Conservation (phyloP, 2,113 vertebrate genomes). For the Vulpes ferrilata region DNA sequence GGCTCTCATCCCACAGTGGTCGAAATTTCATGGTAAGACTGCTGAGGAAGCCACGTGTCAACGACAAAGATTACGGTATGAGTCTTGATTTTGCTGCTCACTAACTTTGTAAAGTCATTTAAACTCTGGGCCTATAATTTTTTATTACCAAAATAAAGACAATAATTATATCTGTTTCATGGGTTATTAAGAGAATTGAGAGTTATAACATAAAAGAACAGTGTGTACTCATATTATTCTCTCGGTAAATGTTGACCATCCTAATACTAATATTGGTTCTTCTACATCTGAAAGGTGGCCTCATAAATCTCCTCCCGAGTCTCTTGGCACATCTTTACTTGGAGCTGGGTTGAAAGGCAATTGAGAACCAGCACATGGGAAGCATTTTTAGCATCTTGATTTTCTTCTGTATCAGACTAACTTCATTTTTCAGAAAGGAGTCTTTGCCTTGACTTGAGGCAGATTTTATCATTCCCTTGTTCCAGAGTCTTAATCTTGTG, state of each 20-base stretch:
- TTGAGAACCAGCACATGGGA: neutral
- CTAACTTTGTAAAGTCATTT: neutral
- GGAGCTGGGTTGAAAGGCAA: neutral
- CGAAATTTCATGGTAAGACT: neutral
- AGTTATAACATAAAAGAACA: conserved; percentile 17
- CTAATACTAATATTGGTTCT: neutral
- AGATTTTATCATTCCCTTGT: neutral
- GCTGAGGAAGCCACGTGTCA: neutral
- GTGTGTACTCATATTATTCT: neutral
- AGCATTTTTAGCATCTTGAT: neutral
- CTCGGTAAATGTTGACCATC: neutral
- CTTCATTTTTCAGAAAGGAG: neutral
- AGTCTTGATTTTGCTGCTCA: neutral
- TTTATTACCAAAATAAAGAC: conserved; percentile 3
- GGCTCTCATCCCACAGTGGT: neutral
- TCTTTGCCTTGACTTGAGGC: neutral
- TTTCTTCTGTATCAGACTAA: neutral
- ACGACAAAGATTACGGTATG: neutral
- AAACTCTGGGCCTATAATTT: neutral
- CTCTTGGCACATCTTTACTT: neutral
- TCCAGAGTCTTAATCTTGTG: neutral
- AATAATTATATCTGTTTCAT: neutral
- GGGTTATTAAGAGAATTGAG: conserved; percentile 24
- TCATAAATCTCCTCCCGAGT: neutral
- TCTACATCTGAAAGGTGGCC: neutral